Evolutionary conservation across 2,797 vertebrate species (phyloP), one percentile per base, ranked within the genome.

Genomic region (Salmo trutta): DNA sequence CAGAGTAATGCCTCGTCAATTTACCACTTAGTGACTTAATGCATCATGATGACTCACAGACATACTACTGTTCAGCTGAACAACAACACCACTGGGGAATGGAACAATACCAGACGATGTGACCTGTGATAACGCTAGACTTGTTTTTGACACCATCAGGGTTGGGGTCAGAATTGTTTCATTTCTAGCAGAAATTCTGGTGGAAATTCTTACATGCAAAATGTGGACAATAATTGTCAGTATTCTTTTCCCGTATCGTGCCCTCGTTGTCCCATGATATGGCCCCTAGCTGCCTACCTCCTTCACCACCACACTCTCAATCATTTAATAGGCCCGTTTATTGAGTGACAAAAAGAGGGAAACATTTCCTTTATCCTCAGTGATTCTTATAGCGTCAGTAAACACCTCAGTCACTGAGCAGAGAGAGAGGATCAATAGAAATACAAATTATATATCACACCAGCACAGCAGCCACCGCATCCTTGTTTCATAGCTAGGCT

Each of bases 381-480:
- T 5, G 27, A 66, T 66, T 70, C 67, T 51, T 41, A 76, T 70
- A 36, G 17, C 7, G 17, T 17, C 65, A 76, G 29, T 75, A 66
- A 59, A 62, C 53, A 73, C 27, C 53, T 73, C 74, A 64, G 59
- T 64, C 21, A 64, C 59, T 64, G 59, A 53, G 31, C 36, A 73
- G 62, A 31, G 10, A 47, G 71, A 56, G 47, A 21, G 5, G 83
- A 88, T 88, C 84, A 85, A 87, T 90, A 85, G 31, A 80, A 71
- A 83, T 77, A 81, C 80, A 3, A 73, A 80, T 79, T 79, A 89
- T 89, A 75, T 82, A 88, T 91, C 85, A 88, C 79, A 47, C 41
- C 41, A 47, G 41, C 41, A 82, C 79, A 56, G 85, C 59, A 10
- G 59, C 10, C 59, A 74, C 77, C 54, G 33, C 76, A 75, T 75